These are phyloP conservation scores for Diarsia rubi DNA, from an alignment of 2,888 invertebrate species.

Conservation along the genomic window DNA sequence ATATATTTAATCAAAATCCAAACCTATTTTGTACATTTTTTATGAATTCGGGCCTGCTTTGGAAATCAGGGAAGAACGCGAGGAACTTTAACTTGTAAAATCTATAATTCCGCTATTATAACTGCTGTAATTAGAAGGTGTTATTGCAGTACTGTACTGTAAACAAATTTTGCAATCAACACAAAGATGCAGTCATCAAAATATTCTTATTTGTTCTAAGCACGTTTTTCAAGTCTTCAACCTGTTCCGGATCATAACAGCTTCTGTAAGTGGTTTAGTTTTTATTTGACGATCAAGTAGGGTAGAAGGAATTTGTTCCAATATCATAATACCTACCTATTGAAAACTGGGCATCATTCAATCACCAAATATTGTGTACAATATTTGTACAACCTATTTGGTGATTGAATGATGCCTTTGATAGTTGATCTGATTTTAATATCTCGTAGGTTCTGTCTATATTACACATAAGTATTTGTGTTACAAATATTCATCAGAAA, in stretches of 20 bases:
- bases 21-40: not conserved
- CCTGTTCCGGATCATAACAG: not conserved
- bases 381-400: too few species aligned
- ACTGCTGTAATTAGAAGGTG: not conserved
- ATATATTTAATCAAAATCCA: not conserved
- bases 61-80: not conserved
- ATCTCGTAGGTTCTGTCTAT: not conserved
- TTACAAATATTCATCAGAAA: constrained; percentile 30
- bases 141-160: not conserved
- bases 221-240: not conserved
- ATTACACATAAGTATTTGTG: not conserved
- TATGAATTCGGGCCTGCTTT: not conserved
- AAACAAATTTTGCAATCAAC: not conserved
- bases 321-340: not conserved
- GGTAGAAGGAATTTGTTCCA: not conserved
- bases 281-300: not conserved
- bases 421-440: not conserved
- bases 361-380: too few species aligned
- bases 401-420: not conserved
- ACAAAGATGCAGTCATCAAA: not conserved
- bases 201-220: not conserved
- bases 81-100: constrained; percentile 7
- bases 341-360: too few species aligned
- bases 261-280: not conserved
- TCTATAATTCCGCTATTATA: not conserved